Evolutionary conservation across 2,797 vertebrate genomes (phyloP).

Genomic region (Gadopsis marmoratus): DNA sequence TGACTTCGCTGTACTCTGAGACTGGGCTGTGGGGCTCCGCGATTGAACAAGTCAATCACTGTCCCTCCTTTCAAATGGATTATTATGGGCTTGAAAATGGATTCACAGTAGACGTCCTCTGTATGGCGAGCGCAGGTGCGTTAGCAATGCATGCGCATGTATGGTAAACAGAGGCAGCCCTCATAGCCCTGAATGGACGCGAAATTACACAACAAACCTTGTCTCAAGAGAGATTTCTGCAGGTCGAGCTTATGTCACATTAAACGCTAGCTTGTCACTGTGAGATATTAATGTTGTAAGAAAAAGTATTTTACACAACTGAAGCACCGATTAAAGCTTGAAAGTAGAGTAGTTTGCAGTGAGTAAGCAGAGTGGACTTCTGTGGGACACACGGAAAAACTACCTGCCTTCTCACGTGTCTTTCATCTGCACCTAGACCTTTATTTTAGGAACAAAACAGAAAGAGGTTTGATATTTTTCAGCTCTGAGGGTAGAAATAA

Average conservation of each 20-base stretch:
- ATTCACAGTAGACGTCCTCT: conserved; percentile 39
- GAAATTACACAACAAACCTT: background rate
- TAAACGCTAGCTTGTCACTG: background rate
- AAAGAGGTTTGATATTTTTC: conserved; percentile 18
- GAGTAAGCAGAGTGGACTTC: background rate
- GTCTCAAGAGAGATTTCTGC: conserved; percentile 4
- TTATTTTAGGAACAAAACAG: background rate
- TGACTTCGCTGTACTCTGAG: background rate
- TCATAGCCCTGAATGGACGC: conserved; percentile 15
- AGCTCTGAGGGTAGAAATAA: conserved; percentile 22
- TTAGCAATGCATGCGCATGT: conserved; percentile 4
- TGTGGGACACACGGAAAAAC: background rate
- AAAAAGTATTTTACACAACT: background rate
- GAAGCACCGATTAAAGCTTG: background rate
- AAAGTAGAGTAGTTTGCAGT: background rate
- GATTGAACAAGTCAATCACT: conserved; percentile 52
- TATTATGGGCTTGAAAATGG: conserved; percentile 59
- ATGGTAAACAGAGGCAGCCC: conserved; percentile 46
- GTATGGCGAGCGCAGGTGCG: conserved; percentile 36
- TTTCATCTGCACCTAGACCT: conserved; percentile 3
- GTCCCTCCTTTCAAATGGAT: conserved; percentile 50
- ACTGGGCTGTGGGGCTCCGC: background rate
- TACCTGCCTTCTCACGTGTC: background rate
- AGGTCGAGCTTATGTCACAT: background rate
- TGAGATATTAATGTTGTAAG: background rate